Percentiles rank a stretch among this genome's conserved stretches.
phyloP scores from a whole-genome alignment of 1,140 invertebrate species.

The Drosophila sulfurigaster region DNA sequence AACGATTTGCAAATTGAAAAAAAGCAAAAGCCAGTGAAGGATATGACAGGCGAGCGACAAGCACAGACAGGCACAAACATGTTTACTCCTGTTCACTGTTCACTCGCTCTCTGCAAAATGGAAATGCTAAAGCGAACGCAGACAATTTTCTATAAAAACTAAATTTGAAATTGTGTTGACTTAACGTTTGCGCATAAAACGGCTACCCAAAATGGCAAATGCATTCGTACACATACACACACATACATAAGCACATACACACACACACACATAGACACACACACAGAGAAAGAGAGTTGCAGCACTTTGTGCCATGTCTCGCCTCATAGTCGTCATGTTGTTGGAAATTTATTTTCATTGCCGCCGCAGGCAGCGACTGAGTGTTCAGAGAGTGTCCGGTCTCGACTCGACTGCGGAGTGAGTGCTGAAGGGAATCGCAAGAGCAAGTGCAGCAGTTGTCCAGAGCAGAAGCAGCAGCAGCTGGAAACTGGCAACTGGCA shows the following conservation, averaged over 20 bases:
- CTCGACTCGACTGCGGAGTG: background rate
- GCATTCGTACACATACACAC: slow-evolving; percentile 66
- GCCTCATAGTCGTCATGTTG: slow-evolving; percentile 82
- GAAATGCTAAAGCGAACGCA: slow-evolving; percentile 35
- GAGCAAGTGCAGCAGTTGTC: slow-evolving; percentile 2
- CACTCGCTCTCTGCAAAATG: background rate
- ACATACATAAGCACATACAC: slow-evolving; percentile 48
- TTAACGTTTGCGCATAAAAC: slow-evolving; percentile 78
- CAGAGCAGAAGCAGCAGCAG: slow-evolving; percentile 1
- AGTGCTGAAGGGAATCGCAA: background rate
- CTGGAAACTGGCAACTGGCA: background rate
- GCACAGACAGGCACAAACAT: slow-evolving; percentile 22
- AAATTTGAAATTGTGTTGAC: slow-evolving; percentile 83
- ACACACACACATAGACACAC: slow-evolving; percentile 59
- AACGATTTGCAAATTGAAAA: slow-evolving; percentile 81
- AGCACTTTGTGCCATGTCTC: slow-evolving; percentile 80
- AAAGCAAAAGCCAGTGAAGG: slow-evolving; percentile 49
- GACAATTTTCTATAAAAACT: slow-evolving; percentile 80
- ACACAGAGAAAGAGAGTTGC: slow-evolving; percentile 33
- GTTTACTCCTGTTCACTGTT: background rate
- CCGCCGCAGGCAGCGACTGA: slow-evolving; percentile 69
- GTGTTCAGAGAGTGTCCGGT: slow-evolving; percentile 18
- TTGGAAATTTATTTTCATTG: slow-evolving; percentile 82
- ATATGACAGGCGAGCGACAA: slow-evolving; percentile 39
- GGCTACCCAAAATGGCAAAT: slow-evolving; percentile 73